Evolutionary conservation across 2,797 vertebrate species (phyloP).

Genomic region (Salmo trutta): DNA sequence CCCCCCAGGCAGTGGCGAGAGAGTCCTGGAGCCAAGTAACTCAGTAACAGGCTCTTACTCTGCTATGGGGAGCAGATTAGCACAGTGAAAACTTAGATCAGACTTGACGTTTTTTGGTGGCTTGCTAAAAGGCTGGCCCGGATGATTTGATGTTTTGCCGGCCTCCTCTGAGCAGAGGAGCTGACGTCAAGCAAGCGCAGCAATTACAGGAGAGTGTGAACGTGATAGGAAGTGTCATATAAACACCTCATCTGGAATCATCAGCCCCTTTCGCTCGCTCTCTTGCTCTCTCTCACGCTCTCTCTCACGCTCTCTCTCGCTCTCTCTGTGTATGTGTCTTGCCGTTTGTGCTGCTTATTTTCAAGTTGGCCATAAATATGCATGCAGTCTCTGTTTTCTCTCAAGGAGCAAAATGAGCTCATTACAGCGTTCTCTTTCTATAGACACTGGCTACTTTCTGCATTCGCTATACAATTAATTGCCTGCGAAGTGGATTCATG

Average conservation of each 20-base stretch:
- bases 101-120: conserved; percentile 58
- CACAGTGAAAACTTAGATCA: conserved; percentile 42
- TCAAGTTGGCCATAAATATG: conserved; percentile 60
- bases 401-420: conserved; percentile 63
- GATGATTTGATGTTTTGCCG: conserved; percentile 48
- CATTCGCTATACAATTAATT: conserved; percentile 59
- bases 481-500: conserved; percentile 61
- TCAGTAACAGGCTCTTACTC: conserved; percentile 3
- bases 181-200: conserved; percentile 61
- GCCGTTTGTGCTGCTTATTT: conserved; percentile 47
- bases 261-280: too few relatives aligned
- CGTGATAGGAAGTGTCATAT: conserved; percentile 62
- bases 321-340: conserved; percentile 33
- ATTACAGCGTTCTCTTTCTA: conserved; percentile 61
- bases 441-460: conserved; percentile 50
- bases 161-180: conserved; percentile 48
- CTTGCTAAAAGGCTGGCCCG: conserved; percentile 19
- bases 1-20: too few relatives aligned
- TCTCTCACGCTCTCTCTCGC: too few relatives aligned
- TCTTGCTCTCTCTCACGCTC: too few relatives aligned
- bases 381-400: conserved; percentile 48
- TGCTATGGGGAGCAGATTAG: conserved; percentile 40
- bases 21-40: not conserved
- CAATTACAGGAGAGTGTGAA: conserved; percentile 58
- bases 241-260: not conserved